Conservation (phyloP, 2,888 invertebrate genomes). For the Omphaloscelis lunosa region DNA sequence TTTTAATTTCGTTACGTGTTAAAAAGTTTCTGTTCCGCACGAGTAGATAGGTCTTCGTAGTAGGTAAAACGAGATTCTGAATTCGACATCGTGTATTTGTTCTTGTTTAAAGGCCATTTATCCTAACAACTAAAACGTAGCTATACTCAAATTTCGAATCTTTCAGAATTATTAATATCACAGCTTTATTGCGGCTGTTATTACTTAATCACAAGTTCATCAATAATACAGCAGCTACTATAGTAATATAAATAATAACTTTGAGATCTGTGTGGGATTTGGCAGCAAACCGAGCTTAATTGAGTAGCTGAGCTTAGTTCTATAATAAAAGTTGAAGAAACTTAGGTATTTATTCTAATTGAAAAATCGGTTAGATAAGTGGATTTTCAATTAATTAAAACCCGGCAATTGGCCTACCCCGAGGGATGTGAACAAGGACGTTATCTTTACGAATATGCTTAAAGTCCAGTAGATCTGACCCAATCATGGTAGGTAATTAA, state of each 20-base stretch:
- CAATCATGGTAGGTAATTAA: neutral
- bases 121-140: too few relatives aligned
- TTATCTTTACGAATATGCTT: neutral
- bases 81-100: neutral
- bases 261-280: too few relatives aligned
- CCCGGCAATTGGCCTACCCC: too few relatives aligned
- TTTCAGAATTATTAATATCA: neutral
- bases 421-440: neutral
- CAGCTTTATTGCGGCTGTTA: too few relatives aligned
- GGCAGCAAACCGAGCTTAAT: too few relatives aligned
- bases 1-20: conserved; percentile 1
- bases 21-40: neutral
- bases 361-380: neutral
- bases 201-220: too few relatives aligned
- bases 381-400: neutral
- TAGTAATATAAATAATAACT: too few relatives aligned
- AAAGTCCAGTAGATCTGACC: neutral
- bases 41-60: neutral
- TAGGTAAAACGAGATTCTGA: neutral
- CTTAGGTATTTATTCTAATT: too few relatives aligned
- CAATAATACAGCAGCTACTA: too few relatives aligned
- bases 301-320: too few relatives aligned
- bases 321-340: too few relatives aligned
- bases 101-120: neutral
- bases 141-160: neutral